A percentile compares a stretch with the other conserved stretches of the same genome.
phyloP scores from a whole-genome alignment of 2,888 invertebrate genomes.

The Ecliptopera silaceata region DNA sequence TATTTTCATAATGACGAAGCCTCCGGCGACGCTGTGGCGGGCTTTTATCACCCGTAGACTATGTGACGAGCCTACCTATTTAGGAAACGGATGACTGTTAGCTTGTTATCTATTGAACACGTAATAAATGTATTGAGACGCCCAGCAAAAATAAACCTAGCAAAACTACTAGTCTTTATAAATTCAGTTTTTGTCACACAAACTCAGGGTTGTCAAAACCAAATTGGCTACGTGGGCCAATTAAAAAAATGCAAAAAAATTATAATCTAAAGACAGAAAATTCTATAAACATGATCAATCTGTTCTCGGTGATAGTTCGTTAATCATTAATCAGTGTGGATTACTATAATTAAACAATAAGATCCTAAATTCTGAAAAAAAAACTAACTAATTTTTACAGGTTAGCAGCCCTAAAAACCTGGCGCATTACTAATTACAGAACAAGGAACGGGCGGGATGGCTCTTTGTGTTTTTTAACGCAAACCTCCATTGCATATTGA shows the following conservation, averaged over 20 bases:
- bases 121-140: constrained; percentile 11
- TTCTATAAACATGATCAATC: too few relatives aligned
- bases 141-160: constrained; percentile 3
- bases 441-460: constrained; percentile 36
- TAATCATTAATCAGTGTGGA: too few relatives aligned
- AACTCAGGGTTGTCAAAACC: constrained; percentile 15
- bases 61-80: constrained; percentile 41
- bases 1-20: constrained; percentile 69
- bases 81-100: constrained; percentile 24
- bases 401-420: constrained; percentile 13
- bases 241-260: too few relatives aligned
- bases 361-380: too few relatives aligned
- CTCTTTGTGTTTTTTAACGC: constrained; percentile 40
- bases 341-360: too few relatives aligned
- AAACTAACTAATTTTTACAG: background rate
- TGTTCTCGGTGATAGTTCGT: too few relatives aligned
- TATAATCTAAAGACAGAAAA: too few relatives aligned
- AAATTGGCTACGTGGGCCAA: background rate
- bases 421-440: constrained; percentile 22
- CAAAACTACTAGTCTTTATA: constrained; percentile 12
- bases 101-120: constrained; percentile 12
- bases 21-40: constrained; percentile 56
- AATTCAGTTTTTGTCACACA: constrained; percentile 18
- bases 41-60: constrained; percentile 45
- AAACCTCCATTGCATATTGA: constrained; percentile 44